phyloP scores from a whole-genome alignment of 2,888 invertebrate genomes.

The Hetaerina titia region DNA sequence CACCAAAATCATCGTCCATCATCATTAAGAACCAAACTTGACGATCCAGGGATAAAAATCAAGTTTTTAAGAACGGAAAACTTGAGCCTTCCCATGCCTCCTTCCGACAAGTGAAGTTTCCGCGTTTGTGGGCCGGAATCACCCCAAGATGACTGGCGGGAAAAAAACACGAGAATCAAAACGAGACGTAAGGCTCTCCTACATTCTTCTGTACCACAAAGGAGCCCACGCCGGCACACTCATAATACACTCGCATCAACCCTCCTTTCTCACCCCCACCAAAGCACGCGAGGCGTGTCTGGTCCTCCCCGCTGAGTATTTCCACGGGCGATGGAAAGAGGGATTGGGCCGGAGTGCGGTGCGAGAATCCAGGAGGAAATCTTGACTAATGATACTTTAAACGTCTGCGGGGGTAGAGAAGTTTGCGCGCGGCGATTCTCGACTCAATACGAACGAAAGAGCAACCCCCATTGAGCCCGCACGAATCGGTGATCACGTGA shows the following conservation, averaged over 20 bases:
- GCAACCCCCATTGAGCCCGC: neutral
- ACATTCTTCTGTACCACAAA: neutral
- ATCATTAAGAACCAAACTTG: neutral
- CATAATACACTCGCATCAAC: neutral
- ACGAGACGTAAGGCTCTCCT: neutral
- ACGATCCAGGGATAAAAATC: neutral
- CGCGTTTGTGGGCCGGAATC: neutral
- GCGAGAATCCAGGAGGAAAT: neutral
- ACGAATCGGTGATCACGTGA: neutral
- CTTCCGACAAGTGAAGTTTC: neutral
- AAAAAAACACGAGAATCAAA: neutral
- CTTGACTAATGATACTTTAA: conserved; percentile 22
- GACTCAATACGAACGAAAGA: neutral
- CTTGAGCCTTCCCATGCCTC: neutral
- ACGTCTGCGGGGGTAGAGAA: neutral
- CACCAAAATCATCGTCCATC: neutral
- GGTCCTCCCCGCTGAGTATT: neutral
- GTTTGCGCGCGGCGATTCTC: neutral
- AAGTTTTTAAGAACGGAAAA: neutral
- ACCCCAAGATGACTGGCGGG: neutral
- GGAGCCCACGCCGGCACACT: neutral
- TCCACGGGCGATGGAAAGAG: neutral
- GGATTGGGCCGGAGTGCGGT: neutral
- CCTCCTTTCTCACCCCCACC: neutral
- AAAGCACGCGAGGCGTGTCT: neutral